Percentiles rank a stretch among this genome's conserved stretches.
phyloP scores from a whole-genome alignment of 2,113 vertebrate genomes.

The Coturnix japonica region DNA sequence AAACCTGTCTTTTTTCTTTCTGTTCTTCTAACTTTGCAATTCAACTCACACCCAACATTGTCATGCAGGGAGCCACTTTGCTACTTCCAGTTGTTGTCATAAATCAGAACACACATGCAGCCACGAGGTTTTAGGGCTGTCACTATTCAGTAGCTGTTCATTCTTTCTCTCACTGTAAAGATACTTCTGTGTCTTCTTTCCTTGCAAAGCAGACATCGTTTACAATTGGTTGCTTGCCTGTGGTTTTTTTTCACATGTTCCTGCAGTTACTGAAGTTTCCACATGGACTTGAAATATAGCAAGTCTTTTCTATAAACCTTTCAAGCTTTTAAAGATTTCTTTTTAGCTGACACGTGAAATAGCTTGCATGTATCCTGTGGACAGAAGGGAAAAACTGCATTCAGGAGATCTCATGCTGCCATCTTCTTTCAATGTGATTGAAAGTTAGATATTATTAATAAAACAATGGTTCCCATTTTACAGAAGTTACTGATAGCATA shows the following conservation, averaged over 20 bases:
- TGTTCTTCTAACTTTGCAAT: neutral
- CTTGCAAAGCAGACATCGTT: rapidly evolving
- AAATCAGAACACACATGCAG: neutral
- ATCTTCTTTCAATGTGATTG: neutral
- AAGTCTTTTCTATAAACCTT: neutral
- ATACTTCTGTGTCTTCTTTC: neutral
- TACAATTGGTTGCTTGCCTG: neutral
- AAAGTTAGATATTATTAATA: neutral
- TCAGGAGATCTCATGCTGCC: neutral
- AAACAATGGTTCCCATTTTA: neutral
- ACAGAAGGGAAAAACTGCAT: neutral
- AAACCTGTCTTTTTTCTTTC: neutral
- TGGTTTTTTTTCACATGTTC: neutral
- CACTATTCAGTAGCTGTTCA: neutral
- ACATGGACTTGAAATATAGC: neutral
- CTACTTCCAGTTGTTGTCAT: neutral
- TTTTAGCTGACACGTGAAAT: neutral
- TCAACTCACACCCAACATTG: neutral
- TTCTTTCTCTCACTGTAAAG: neutral
- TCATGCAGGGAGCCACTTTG: neutral
- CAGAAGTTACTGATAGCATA: neutral
- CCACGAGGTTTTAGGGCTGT: neutral
- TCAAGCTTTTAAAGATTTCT: neutral
- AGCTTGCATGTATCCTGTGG: neutral
- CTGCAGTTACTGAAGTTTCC: neutral